phyloP scores from a whole-genome alignment of 2,888 invertebrate species.

The Andrena bucephala region DNA sequence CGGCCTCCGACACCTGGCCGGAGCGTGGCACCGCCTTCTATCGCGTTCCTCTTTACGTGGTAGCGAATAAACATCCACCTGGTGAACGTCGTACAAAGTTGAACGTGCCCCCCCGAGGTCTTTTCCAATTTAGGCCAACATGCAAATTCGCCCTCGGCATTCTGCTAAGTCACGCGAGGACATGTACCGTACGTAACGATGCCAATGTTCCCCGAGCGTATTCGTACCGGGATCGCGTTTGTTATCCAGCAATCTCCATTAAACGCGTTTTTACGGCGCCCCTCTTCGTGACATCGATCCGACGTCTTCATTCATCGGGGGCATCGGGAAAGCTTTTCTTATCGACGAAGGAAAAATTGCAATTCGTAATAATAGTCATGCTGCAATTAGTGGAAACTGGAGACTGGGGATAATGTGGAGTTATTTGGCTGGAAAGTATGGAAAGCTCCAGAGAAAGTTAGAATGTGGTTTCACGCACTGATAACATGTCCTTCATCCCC shows the following conservation, averaged over 20 bases:
- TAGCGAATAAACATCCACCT: slow-evolving; percentile 41
- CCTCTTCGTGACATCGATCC: slow-evolving; percentile 9
- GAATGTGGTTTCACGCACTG: too few species aligned
- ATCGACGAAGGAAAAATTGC: background rate
- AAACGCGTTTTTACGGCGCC: slow-evolving; percentile 3
- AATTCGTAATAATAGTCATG: too few species aligned
- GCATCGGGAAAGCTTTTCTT: background rate
- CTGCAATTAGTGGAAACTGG: too few species aligned
- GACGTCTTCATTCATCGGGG: slow-evolving; percentile 22
- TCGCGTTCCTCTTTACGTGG: slow-evolving; percentile 15
- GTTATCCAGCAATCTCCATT: slow-evolving; percentile 31
- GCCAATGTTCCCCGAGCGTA: background rate
- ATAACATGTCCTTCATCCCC: too few species aligned
- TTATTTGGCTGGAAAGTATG: too few species aligned
- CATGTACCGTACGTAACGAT: slow-evolving; percentile 35
- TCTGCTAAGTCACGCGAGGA: slow-evolving; percentile 49
- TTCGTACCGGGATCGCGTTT: slow-evolving; percentile 12
- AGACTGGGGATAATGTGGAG: too few species aligned
- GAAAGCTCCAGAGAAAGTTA: too few species aligned
- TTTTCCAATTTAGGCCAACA: slow-evolving; percentile 55
- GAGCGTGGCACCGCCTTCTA: slow-evolving; percentile 25
- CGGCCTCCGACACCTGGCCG: slow-evolving; percentile 16
- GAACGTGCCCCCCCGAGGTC: slow-evolving; percentile 21
- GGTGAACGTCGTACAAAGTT: slow-evolving; percentile 33
- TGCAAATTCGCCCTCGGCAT: slow-evolving; percentile 45